Evolutionary conservation across 2,113 vertebrate species (phyloP), one percentile per base, ranked within the genome.

Genomic region (Quiscalus mexicanus): DNA sequence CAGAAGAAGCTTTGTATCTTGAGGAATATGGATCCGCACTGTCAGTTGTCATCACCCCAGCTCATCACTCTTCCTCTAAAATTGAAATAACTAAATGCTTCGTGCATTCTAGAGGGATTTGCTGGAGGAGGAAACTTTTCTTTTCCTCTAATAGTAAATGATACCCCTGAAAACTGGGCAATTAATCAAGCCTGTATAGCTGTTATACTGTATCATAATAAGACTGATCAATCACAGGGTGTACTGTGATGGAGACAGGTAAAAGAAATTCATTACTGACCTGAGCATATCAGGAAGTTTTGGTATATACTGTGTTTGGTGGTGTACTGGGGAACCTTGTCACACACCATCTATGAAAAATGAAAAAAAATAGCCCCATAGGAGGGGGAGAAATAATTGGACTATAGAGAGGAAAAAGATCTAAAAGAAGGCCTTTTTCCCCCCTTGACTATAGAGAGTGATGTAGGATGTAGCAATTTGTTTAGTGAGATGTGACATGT

Each of bases 221-320:
- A 86, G 76, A 90, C 23, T 81, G 78, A 94, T 86, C 1, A 0
- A 67, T 93, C 3, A 4, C 52, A 71, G 31, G 41, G 56, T 0
- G 0, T 78, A 42, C 56, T 90, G 44, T 4, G 6, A 68, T 78
- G 71, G 83, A 78, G 76, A 49, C 56, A 68, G 75, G 47, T 59
- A 70, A 52, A 89, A 80, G 33, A 91, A 82, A 94, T 69, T 84
- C 77, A 89, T 96, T 94, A 64, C 67, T 90, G 41, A 69, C 33
- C 37, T 20, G 37, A 41, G n/a, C 25, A 15, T 53, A 82, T 42
- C 41, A 62, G 52, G 42, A 74, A 63, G 14, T 64, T 90, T 45
- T 84, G 47, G 52, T 52, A 12, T 50, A 6, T 50, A 6, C 27
- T 67, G 27, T 68, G 30, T n/a, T 80, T 74, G 67, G 30, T 5